Base-by-base conservation (phyloP, 53 echinoderm and acorn worm genomes). In the Actinopyga echinites region DNA sequence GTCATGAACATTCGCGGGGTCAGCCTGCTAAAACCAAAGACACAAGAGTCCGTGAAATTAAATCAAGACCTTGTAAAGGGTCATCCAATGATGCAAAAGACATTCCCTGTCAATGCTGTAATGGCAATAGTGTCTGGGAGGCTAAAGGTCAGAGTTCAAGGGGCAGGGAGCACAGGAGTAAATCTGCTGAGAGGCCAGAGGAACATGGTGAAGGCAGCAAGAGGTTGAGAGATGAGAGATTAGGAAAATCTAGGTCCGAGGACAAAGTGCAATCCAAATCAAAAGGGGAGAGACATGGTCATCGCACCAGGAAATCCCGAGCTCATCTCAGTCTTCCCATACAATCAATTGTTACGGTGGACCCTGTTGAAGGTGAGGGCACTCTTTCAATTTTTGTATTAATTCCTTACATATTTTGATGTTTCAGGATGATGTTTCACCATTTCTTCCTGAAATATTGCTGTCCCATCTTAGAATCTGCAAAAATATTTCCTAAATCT, bases 241-340 rank as follows among this genome's bases (percentile, higher is more conserved):
- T 80, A 56, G 66, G 80, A 56, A 80, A 69, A 73, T 19, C 49
- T 45, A 57, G 87, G 89, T 20, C 89, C 83, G 56, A 88, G 85
- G 87, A 69, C 49, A 57, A 43, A 63, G 79, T 85, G 82, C 80
- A 82, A 67, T 82, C 83, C 28, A 90, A 81, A 55, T 82, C 82
- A 64, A 82, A 86, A 69, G 66, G 77, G 35, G 78, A 78, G 78
- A 44, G 78, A 32, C 78, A 55, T 26, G 78, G 78, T 26, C 81
- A 80, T 62, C 80, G 85, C n/a, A 74, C 89, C 45, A 79, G 89
- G 62, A 89, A 89, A 74, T 89, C 89, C 21, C 85, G 91, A 86
- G 90, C 89, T 83, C 91, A 95, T 86, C 85, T 95, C 36, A 86
- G 89, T 26, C 87, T 94, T 67, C 91, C 91, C 31, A 87, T 95